A percentile compares a stretch with the other conserved stretches of the same genome.
Evolutionary conservation across 2,888 invertebrate species (phyloP).

Genomic region (Dione juno): DNA sequence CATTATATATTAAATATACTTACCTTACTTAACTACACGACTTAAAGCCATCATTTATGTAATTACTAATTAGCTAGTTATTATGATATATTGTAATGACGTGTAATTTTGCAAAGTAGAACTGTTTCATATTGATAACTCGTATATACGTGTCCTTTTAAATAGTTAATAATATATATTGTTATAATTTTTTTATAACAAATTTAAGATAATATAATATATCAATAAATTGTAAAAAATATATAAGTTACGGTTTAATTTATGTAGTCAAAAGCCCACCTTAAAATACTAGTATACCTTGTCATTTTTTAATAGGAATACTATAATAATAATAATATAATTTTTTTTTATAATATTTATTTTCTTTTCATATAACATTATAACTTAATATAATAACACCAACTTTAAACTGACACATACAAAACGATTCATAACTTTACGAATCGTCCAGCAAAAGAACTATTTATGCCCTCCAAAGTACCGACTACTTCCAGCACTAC

Average conservation of each 20-base stretch:
- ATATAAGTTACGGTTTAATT: too few relatives aligned
- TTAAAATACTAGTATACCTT: too few relatives aligned
- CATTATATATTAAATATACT: too few relatives aligned
- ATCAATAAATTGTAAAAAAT: too few relatives aligned
- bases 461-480: not conserved
- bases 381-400: not conserved
- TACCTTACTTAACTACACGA: too few relatives aligned
- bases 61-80: not conserved
- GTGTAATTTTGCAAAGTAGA: not conserved
- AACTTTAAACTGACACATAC: not conserved
- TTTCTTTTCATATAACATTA: not conserved
- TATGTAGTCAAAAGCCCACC: too few relatives aligned
- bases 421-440: not conserved
- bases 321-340: too few relatives aligned
- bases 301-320: too few relatives aligned
- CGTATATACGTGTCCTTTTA: not conserved
- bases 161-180: not conserved
- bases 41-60: not conserved
- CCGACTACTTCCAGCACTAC: not conserved
- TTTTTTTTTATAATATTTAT: too few relatives aligned
- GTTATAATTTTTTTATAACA: too few relatives aligned
- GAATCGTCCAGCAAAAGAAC: not conserved
- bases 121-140: not conserved
- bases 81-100: not conserved
- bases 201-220: too few relatives aligned